phyloP scores from a whole-genome alignment of 2,113 vertebrate genomes.

The Eublepharis macularius region DNA sequence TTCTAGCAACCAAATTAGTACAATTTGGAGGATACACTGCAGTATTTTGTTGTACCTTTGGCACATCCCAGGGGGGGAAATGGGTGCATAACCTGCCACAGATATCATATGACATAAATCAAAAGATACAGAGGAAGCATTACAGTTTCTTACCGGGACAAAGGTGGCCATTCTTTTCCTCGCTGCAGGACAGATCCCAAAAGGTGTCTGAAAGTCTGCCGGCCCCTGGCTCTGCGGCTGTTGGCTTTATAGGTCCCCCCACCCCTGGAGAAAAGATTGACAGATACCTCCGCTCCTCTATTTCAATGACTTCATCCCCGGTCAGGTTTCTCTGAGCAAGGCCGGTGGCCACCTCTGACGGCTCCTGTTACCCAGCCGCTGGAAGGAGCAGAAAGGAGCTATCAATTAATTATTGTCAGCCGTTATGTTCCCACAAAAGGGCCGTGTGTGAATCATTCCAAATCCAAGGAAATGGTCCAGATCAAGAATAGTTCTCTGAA shows the following conservation, averaged over 20 bases:
- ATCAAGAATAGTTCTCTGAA: neutral
- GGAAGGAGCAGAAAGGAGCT: neutral
- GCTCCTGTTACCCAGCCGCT: neutral
- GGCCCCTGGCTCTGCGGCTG: neutral
- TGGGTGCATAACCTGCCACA: too few relatives aligned
- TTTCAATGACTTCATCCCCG: neutral
- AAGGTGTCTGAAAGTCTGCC: too few relatives aligned
- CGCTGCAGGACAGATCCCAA: neutral
- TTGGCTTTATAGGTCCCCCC: neutral
- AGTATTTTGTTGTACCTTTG: neutral
- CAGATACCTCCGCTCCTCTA: neutral
- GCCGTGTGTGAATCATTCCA: too few relatives aligned
- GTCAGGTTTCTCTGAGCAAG: slow-evolving; percentile 3
- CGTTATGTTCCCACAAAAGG: neutral
- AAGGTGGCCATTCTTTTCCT: slow-evolving; percentile 30
- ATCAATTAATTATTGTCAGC: slow-evolving; percentile 31
- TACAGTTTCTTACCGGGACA: slow-evolving; percentile 27
- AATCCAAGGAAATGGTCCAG: neutral
- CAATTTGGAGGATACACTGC: neutral
- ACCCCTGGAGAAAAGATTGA: neutral
- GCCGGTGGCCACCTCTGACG: neutral
- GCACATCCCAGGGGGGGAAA: too few relatives aligned
- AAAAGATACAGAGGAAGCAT: too few relatives aligned
- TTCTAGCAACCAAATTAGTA: neutral
- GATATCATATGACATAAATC: too few relatives aligned